phyloP scores from a whole-genome alignment of 2,888 invertebrate species.

The Philopedon plagiatum region DNA sequence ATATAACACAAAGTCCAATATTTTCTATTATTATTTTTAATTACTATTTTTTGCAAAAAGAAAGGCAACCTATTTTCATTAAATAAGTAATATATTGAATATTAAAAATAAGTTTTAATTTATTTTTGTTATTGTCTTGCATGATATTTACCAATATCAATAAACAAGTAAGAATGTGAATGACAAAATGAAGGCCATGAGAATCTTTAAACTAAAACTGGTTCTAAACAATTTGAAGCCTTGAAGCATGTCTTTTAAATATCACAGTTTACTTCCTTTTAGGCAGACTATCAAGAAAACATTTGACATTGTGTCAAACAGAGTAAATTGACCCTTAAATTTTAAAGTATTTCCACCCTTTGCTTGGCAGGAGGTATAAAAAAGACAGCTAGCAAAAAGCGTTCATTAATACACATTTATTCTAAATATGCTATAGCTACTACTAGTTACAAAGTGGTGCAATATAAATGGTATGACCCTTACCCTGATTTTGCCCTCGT shows the following conservation, averaged over 20 bases:
- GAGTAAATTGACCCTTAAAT: conserved; percentile 36
- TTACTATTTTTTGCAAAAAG: no score
- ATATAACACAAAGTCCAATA: conserved; percentile 16
- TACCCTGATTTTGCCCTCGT: conserved; percentile 68
- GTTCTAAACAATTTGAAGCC: not conserved
- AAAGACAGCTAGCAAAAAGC: conserved; percentile 64
- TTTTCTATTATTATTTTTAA: not conserved
- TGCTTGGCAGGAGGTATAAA: conserved; percentile 49
- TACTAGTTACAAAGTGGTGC: conserved; percentile 65
- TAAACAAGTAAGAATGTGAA: no score
- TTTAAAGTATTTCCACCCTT: conserved; percentile 12
- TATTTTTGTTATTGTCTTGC: conserved; percentile 3
- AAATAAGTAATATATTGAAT: no score
- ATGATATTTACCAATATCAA: no score
- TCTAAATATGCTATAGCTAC: conserved; percentile 66
- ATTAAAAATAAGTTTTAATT: no score
- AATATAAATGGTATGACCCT: conserved; percentile 66
- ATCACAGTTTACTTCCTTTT: conserved; percentile 43
- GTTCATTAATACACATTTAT: conserved; percentile 62
- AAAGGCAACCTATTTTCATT: no score
- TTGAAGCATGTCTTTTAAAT: conserved; percentile 32
- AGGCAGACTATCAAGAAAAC: conserved; percentile 10
- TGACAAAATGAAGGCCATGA: no score
- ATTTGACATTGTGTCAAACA: conserved; percentile 27
- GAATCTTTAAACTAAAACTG: not conserved